Evolutionary conservation across 2,113 vertebrate species (phyloP).

Genomic region (Uropsilus gracilis): DNA sequence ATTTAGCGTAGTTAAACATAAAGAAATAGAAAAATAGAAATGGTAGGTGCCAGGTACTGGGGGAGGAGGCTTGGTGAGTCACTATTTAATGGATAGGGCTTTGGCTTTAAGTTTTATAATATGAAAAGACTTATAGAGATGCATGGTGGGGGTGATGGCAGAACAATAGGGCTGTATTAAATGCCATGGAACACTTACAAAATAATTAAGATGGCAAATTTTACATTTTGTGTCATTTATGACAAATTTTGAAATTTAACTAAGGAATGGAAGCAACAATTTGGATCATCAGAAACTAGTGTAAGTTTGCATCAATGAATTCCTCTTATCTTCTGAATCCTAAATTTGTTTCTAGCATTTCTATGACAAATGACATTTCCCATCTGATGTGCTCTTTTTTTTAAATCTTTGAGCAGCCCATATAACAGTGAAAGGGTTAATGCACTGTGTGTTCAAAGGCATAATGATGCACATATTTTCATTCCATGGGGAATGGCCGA

Average conservation of each 20-base stretch:
- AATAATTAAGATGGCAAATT: neutral
- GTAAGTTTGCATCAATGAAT: neutral
- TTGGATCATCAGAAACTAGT: neutral
- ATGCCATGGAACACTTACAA: neutral
- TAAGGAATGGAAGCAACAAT: neutral
- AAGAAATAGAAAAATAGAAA: neutral
- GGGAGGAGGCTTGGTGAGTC: neutral
- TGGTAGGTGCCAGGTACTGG: neutral
- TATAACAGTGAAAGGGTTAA: constrained; percentile 11
- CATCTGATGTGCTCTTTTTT: neutral
- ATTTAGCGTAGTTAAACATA: neutral
- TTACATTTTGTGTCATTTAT: neutral
- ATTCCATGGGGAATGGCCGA: neutral
- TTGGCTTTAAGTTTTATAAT: neutral
- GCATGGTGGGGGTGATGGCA: neutral
- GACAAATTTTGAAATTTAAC: neutral
- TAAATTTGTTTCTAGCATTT: neutral
- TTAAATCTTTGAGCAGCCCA: neutral
- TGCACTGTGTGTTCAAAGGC: neutral
- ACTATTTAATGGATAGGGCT: neutral
- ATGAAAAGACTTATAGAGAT: neutral
- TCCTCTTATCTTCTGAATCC: neutral
- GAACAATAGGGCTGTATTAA: neutral
- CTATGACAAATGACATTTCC: neutral
- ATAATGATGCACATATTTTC: neutral